Base-by-base conservation (phyloP, 2,797 vertebrate genomes). In the Pseudochirops cupreus region DNA sequence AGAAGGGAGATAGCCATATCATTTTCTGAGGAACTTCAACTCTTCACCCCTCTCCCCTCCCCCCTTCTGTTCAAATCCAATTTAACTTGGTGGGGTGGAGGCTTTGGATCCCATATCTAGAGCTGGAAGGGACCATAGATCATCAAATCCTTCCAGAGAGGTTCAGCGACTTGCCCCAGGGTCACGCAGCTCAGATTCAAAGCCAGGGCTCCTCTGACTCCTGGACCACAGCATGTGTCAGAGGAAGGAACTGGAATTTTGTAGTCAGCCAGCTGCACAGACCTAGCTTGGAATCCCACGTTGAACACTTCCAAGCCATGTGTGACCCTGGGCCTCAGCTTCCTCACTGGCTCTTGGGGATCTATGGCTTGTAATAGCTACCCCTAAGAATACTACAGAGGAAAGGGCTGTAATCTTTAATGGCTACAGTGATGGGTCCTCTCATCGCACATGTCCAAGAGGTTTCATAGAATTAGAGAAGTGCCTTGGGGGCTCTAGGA, bases 241-340 rank as follows among this genome's bases (percentile, higher is more conserved):
- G 33, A 57, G 5, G 53, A 94, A 91, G 39, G 59, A 50, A 89
- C 3, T 82, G 74, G 4, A 24, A 82, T 29, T 82, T 57, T 90
- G 67, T 39, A 93, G n/a, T 96, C 53, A 24, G 54, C 52, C 11
- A 0, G 54, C 33, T 39, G 28, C 67, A 26, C 4, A 1, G 16
- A 92, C 52, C 54, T 93, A 31, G 57, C 93, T 96, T 94, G 57
- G 52, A 94, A 92, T 54, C 52, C 53, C 46, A 57, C 58, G 24
- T 95, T 5, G 1, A 89, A 91, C 46, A 56, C 91, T 54, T 53
- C 56, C n/a, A 29, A 74, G n/a, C 93, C 26, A 53, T 92, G 74
- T 13, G 16, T 29, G 91, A 91, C 92, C 93, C 14, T 93, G 59
- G 93, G 90, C 39, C n/a, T 95, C 39, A 54, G 31, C 89, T 93